Base-by-base conservation (phyloP, 2,797 vertebrate genomes). In the Falco columbarius region DNA sequence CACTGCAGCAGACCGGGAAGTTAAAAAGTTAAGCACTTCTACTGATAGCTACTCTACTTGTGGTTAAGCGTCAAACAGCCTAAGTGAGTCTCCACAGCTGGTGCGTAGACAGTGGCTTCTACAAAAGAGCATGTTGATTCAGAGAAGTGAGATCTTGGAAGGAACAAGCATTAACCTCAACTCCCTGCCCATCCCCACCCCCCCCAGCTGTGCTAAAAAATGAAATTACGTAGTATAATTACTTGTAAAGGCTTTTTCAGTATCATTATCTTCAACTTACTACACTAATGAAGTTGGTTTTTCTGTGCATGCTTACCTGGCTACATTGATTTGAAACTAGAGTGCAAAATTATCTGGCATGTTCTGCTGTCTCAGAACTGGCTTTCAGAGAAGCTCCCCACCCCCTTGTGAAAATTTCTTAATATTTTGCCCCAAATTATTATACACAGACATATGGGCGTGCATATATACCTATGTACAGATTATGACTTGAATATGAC, bases 381-480 rank as follows among this genome's bases (percentile, higher is more conserved):
- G 42, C 14, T 3, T 34, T 66, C 47, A 52, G 66, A 81, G 72
- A 77, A 88, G 23, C 13, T 6, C 23, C 9, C 8, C 11, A 7
- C 38, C 52, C 19, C 51, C 70, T 26, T 75, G 22, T 44, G 63
- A 16, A 72, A 68, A 66, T 90, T 81, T 81, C 76, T 89, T 86
- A 61, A 52, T 56, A 77, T 38, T 26, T 5, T 10, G 10, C 24
- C 12, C 12, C 17, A 66, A 80, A 56, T 68, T 52, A 79, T 46
- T 58, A 65, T n/a, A 49, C 21, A 5, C 5, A 36, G 2, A 47
- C 23, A 16, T 1, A 1, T 21, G 13, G 21, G 1, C 7, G 0
- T 36, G 1, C 47, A 4, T 21, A 19, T 14, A 5, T 14, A 16
- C 9, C 7, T 21, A 63, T 12, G 40, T 40, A 62, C 12, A 67